Evolutionary conservation across 2,797 vertebrate genomes (phyloP), one percentile per base, ranked within the genome.

Genomic region (Squalus acanthias): DNA sequence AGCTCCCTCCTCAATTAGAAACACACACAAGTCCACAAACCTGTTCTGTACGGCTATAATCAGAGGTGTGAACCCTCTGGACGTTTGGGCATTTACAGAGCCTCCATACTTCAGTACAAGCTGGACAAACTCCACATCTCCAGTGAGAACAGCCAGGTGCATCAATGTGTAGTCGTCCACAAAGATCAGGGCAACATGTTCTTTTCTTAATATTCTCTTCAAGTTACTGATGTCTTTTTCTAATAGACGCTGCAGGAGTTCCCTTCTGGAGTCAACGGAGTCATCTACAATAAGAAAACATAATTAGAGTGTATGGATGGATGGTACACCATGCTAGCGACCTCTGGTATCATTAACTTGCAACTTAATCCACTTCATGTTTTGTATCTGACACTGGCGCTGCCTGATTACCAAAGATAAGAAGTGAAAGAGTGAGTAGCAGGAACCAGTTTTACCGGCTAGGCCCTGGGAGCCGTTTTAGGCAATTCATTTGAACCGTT

Each of bases 21-120:
- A 65, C 0, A 97, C 82, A 89, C 98, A 97, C 96, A 98, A 97
- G 29, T 98, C 98, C 0, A 98, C 97, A 13, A 97, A 97, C 87
- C 98, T 98, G 96, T 95, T 96, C 96, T 98, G 97, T 91, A 98
- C 97, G 0, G 98, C 98, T 0, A 99, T 22, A 13, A 98, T 98
- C 96, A 99, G 98, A 0, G 98, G 98, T 0, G 98, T 99, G 97
- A 98, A 98, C 96, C 98, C 98, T 13, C 97, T 97, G 67, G 96
- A 96, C 0, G 97, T 98, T 0, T 95, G 97, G 74, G 97, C 97
- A 97, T 99, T 98, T 92, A 98, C 97, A 0, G 97, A 76, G 0
- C 98, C 98, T 1, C 98, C 97, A 1, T 98, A 96, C 96, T 97
- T 97, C 96, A 99, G 97, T 74, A 99, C 98, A 67, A 97, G 96